A percentile compares a stretch with the other conserved stretches of the same genome.
Evolutionary conservation across 2,888 invertebrate genomes (phyloP).

Genomic region (Caenorhabditis drosophilae): DNA sequence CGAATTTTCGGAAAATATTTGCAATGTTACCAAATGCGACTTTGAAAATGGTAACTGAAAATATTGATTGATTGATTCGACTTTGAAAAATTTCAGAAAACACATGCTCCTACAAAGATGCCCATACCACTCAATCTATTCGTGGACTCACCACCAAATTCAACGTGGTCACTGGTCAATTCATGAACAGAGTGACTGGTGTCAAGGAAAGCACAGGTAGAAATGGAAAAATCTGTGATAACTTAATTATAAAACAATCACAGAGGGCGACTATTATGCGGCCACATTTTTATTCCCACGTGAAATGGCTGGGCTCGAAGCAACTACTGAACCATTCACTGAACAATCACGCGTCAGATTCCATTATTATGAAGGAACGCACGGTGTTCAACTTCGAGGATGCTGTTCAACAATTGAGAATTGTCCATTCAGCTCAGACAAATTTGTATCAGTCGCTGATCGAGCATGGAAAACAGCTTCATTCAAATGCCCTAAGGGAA

Average conservation of each 20-base stretch:
- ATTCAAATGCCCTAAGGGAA: constrained; percentile 65
- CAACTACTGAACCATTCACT: constrained; percentile 51
- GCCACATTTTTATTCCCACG: constrained; percentile 67
- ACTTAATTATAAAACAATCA: too few species aligned
- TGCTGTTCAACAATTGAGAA: constrained; percentile 54
- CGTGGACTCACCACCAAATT: constrained; percentile 66
- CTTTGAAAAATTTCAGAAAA: constrained; percentile 55
- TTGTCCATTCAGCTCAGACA: constrained; percentile 65
- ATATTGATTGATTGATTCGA: too few species aligned
- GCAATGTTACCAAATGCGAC: constrained; percentile 60
- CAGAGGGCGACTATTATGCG: constrained; percentile 67
- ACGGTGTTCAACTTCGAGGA: constrained; percentile 68
- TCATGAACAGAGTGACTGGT: constrained; percentile 68
- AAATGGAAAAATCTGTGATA: too few species aligned
- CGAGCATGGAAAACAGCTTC: constrained; percentile 66
- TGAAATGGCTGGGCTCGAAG: constrained; percentile 66
- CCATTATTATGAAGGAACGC: constrained; percentile 68
- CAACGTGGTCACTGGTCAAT: constrained; percentile 67
- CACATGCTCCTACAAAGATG: constrained; percentile 64
- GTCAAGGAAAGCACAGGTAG: constrained; percentile 63
- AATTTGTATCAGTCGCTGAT: constrained; percentile 66
- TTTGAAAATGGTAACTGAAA: constrained; percentile 61
- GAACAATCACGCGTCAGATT: constrained; percentile 61
- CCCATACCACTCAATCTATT: constrained; percentile 61
- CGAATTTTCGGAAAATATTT: constrained; percentile 48